Base-by-base conservation (phyloP, 2,888 invertebrate species). In the Ectropis crepuscularia region DNA sequence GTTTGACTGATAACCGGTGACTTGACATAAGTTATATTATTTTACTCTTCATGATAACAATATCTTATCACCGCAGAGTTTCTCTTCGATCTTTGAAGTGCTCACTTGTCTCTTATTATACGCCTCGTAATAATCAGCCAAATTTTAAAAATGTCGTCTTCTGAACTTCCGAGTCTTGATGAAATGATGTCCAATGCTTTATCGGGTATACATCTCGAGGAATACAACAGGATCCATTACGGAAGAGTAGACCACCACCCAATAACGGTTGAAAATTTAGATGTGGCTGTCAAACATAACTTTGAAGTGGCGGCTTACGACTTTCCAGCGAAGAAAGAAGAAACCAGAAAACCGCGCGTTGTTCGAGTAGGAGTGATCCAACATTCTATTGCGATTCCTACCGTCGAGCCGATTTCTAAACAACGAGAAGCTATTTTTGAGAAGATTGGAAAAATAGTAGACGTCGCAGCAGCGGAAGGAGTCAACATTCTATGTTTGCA, bases 401-500 rank as follows among this genome's bases (percentile, higher is more conserved):
- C 99, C 0, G 94, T 94, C 38, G 95, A 94, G 6, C 95, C 97
- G 0, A 89, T 99, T 49, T 83, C 86, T 6, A 94, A 95, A 48
- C 98, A 99, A 90, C 94, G 97, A 57, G 94, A 95, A 66, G 96
- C 96, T 6, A 94, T 99, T 68, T 95, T 96, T 85, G 88, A 95
- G 58, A 95, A 97, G 83, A 95, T 98, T 10, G 88, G 90, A 47
- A 91, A 93, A 54, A 96, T 98, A n/a, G 95, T 98, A 36, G 93
- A 95, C 57, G 93, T 95, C 5, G 99, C 99, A 0, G 96, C 95
- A 0, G 81, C 85, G 36, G 96, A 95, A 74, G 95, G 95, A 1
- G 98, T 97, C 41, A 99, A 99, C 83, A 92, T 99, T 12, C 82
- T 99, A 54, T 99, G 99, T 81, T 94, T 99, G 64, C 99, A 99